phyloP scores from a whole-genome alignment of 2,113 vertebrate species.

The Centrocercus urophasianus region DNA sequence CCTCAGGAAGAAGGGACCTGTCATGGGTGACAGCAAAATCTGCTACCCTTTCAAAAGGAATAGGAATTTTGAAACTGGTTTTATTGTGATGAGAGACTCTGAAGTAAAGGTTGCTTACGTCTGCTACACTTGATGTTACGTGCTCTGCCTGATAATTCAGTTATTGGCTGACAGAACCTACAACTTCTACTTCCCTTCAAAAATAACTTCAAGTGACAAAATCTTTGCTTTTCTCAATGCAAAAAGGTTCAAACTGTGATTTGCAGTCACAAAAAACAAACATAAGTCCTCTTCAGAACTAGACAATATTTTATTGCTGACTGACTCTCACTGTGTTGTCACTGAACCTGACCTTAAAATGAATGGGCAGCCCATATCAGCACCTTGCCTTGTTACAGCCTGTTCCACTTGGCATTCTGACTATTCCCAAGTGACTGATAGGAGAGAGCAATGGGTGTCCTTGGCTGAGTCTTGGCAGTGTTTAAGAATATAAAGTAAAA shows the following conservation, averaged over 20 bases:
- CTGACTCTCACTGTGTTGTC: not conserved
- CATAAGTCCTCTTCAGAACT: not conserved
- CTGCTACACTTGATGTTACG: not conserved
- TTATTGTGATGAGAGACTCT: not conserved
- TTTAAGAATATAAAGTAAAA: not conserved
- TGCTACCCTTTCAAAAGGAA: not conserved
- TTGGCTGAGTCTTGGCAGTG: not conserved
- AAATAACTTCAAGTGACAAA: not conserved
- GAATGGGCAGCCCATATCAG: not conserved
- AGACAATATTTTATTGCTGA: not conserved
- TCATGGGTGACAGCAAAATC: not conserved
- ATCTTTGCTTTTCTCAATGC: not conserved
- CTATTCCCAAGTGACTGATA: not conserved
- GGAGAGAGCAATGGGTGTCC: not conserved
- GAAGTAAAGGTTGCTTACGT: not conserved
- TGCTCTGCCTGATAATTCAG: not conserved
- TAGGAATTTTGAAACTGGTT: not conserved
- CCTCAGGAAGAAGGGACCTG: not conserved
- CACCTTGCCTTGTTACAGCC: not conserved
- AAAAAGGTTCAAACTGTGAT: not conserved
- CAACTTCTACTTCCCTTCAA: not conserved
- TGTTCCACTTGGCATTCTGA: not conserved
- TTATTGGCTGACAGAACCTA: not conserved
- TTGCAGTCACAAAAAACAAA: not conserved
- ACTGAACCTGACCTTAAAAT: not conserved